Percentiles rank a stretch among this genome's conserved stretches.
Conservation (phyloP, 2,113 vertebrate species). For the Sphaerodactylus townsendi region DNA sequence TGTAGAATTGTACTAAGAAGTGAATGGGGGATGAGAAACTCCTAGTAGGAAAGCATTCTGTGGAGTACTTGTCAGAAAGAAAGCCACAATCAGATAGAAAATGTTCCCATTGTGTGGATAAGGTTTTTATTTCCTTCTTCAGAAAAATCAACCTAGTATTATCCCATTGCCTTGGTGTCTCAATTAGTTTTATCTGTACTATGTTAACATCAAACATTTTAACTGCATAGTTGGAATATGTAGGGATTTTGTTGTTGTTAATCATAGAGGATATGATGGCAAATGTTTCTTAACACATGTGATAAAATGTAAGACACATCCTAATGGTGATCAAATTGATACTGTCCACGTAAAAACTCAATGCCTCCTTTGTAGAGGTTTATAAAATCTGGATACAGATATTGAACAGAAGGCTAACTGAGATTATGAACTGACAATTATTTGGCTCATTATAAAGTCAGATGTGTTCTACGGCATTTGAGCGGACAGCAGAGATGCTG, state of each 20-base stretch:
- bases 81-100: slow-evolving; percentile 34
- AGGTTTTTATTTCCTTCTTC: slow-evolving; percentile 50
- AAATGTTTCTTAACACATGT: slow-evolving; percentile 59
- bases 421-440: slow-evolving; percentile 73
- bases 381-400: slow-evolving; percentile 73
- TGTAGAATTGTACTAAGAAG: neutral
- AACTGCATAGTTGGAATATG: slow-evolving; percentile 59
- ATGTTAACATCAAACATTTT: slow-evolving; percentile 58
- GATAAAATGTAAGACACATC: slow-evolving; percentile 60
- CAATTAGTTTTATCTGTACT: slow-evolving; percentile 62
- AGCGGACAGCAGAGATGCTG: slow-evolving; percentile 73
- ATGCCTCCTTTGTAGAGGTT: slow-evolving; percentile 36
- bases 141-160: slow-evolving; percentile 39
- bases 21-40: neutral
- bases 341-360: slow-evolving; percentile 57
- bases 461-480: slow-evolving; percentile 74
- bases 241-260: slow-evolving; percentile 30
- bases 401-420: slow-evolving; percentile 74
- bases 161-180: slow-evolving; percentile 53
- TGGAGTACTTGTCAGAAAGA: slow-evolving; percentile 30
- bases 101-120: slow-evolving; percentile 28
- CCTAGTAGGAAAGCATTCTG: slow-evolving; percentile 29
- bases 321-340: slow-evolving; percentile 56
- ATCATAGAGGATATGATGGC: slow-evolving; percentile 38
- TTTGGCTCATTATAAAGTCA: slow-evolving; percentile 78